phyloP scores from a whole-genome alignment of 2,888 invertebrate species.

The Oscheius sp. region DNA sequence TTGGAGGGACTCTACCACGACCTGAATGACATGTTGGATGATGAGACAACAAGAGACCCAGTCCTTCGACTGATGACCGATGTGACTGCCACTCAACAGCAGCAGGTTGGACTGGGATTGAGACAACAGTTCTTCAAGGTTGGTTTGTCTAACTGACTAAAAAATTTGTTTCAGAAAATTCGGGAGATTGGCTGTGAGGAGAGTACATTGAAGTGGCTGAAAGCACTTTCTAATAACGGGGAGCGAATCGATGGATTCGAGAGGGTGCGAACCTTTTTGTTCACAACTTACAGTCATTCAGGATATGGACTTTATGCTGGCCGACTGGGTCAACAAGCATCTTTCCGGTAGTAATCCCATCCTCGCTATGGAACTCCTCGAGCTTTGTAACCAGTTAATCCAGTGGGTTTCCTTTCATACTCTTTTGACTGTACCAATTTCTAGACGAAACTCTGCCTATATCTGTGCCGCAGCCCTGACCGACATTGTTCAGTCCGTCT shows the following conservation, averaged over 20 bases:
- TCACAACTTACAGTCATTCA: background rate
- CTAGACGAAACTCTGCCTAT: conserved; percentile 43
- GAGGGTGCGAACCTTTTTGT: conserved; percentile 28
- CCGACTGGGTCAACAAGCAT: conserved; percentile 46
- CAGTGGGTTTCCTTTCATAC: conserved; percentile 1
- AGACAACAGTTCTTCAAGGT: conserved; percentile 61
- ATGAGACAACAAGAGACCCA: conserved; percentile 33
- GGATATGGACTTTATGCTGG: conserved; percentile 50
- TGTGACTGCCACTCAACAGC: conserved; percentile 51
- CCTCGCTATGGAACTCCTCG: conserved; percentile 8
- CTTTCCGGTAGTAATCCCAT: conserved; percentile 22
- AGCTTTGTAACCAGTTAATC: conserved; percentile 29
- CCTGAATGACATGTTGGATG: conserved; percentile 48
- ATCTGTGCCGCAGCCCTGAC: conserved; percentile 38
- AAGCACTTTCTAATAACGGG: conserved; percentile 45
- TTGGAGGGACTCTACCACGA: conserved; percentile 60
- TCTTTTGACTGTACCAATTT: background rate
- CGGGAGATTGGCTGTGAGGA: conserved; percentile 47
- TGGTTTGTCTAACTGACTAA: no score
- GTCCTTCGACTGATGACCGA: conserved; percentile 46
- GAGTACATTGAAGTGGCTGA: conserved; percentile 50
- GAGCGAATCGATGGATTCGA: conserved; percentile 45
- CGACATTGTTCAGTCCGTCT: conserved; percentile 35
- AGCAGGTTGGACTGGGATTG: conserved; percentile 58
- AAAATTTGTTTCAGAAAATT: conserved; percentile 28